phyloP scores from a whole-genome alignment of 2,113 vertebrate genomes.

The Merops nubicus region DNA sequence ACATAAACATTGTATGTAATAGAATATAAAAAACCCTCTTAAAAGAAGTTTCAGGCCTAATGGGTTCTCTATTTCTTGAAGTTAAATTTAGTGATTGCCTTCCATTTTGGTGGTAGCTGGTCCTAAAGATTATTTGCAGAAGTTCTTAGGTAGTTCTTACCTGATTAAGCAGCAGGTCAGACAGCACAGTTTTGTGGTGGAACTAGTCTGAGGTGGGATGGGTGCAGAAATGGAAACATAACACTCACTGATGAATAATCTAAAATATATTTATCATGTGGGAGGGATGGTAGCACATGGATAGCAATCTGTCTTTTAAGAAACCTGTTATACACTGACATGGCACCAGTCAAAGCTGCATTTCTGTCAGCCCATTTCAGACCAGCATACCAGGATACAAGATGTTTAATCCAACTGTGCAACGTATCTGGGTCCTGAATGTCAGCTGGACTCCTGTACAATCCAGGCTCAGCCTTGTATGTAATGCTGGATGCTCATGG shows the following conservation, averaged over 20 bases:
- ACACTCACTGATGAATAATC: neutral
- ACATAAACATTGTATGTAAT: neutral
- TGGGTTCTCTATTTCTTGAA: neutral
- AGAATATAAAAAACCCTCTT: neutral
- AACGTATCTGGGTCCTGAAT: neutral
- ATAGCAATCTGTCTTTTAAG: neutral
- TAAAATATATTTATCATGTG: neutral
- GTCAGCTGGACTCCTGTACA: rapidly evolving
- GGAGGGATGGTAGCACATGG: rapidly evolving
- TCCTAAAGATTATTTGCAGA: neutral
- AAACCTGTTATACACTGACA: neutral
- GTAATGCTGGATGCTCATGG: neutral
- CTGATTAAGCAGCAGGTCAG: neutral
- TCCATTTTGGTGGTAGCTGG: neutral
- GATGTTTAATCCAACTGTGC: neutral
- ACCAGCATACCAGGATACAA: neutral
- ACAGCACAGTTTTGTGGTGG: neutral
- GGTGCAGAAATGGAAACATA: neutral
- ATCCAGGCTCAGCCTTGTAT: neutral
- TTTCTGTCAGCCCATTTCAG: neutral
- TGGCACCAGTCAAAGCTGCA: neutral
- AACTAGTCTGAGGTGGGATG: neutral
- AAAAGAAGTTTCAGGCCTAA: neutral
- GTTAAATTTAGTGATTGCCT: neutral
- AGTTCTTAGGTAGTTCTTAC: neutral